Percentiles rank a stretch among this genome's conserved stretches.
Evolutionary conservation across 2,888 invertebrate genomes (phyloP).

Genomic region (Hybos culiciformis): DNA sequence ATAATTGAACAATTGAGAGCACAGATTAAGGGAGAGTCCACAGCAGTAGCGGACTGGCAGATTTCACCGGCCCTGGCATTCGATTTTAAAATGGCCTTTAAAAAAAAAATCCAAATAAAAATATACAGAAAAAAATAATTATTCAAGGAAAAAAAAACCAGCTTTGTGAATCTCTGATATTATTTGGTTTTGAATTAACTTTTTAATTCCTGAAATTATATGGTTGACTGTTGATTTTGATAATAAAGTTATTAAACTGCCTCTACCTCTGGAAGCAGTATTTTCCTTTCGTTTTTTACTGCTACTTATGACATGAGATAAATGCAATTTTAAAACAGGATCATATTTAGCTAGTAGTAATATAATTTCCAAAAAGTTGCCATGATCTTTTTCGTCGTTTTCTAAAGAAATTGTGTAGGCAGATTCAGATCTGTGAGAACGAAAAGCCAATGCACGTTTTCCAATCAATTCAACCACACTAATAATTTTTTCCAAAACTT

Average conservation of each 20-base stretch:
- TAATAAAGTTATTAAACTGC: background rate
- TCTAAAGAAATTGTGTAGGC: constrained; percentile 1
- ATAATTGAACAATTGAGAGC: too few relatives aligned
- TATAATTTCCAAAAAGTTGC: background rate
- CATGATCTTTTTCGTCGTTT: background rate
- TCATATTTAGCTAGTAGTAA: background rate
- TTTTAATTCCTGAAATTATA: background rate
- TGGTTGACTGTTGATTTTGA: background rate
- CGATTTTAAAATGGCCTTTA: too few relatives aligned
- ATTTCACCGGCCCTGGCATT: too few relatives aligned
- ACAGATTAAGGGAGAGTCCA: too few relatives aligned
- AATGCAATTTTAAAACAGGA: constrained; percentile 1
- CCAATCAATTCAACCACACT: too few relatives aligned
- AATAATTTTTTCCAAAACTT: too few relatives aligned
- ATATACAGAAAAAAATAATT: too few relatives aligned
- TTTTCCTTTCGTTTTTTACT: background rate
- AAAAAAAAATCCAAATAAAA: too few relatives aligned
- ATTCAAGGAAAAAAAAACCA: too few relatives aligned
- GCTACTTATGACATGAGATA: constrained; percentile 1
- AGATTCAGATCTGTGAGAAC: constrained; percentile 1
- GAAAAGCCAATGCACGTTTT: constrained; percentile 1
- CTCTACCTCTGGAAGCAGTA: background rate
- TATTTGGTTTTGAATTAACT: background rate
- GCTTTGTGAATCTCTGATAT: background rate
- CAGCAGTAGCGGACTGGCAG: too few relatives aligned